These are phyloP conservation scores for Phataginus tricuspis DNA, from an alignment of 2,797 vertebrate genomes.

Conservation along the genomic window DNA sequence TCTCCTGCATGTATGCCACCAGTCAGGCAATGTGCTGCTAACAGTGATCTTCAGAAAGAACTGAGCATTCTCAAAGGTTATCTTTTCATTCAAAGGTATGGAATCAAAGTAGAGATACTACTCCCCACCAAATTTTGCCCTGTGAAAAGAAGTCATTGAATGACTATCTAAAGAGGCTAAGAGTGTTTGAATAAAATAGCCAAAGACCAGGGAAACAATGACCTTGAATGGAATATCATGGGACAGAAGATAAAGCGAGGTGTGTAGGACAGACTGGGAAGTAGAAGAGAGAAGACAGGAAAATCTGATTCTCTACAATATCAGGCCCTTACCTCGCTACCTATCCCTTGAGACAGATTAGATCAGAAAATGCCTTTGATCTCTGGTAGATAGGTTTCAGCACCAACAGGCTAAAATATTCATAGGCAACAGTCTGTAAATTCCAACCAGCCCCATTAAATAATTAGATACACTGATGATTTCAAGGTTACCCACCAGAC, in stretches of 20 bases:
- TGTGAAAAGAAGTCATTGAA: conserved; percentile 7
- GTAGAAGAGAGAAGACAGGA: background rate
- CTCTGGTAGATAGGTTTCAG: conserved; percentile 4
- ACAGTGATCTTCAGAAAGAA: conserved; percentile 1
- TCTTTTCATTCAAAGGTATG: background rate
- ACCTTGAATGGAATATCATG: conserved; percentile 40
- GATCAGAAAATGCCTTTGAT: conserved; percentile 60
- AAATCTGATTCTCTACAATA: background rate
- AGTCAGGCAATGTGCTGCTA: background rate
- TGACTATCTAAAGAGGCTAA: background rate
- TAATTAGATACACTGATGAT: conserved; percentile 2
- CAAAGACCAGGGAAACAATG: background rate
- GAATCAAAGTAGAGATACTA: background rate
- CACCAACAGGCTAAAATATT: conserved; percentile 41
- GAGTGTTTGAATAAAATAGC: conserved; percentile 26
- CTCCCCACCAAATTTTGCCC: conserved; percentile 2
- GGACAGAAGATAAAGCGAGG: background rate
- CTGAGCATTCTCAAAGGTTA: background rate
- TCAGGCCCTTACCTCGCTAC: background rate
- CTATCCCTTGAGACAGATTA: background rate
- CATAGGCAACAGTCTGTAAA: background rate
- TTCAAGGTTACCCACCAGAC: conserved; percentile 49
- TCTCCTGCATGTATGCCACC: conserved; percentile 7
- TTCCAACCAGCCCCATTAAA: conserved; percentile 38
- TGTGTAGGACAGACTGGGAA: background rate